These are phyloP conservation scores for Brachyptera putata DNA, from an alignment of 2,888 invertebrate species.

Conservation along the genomic window DNA sequence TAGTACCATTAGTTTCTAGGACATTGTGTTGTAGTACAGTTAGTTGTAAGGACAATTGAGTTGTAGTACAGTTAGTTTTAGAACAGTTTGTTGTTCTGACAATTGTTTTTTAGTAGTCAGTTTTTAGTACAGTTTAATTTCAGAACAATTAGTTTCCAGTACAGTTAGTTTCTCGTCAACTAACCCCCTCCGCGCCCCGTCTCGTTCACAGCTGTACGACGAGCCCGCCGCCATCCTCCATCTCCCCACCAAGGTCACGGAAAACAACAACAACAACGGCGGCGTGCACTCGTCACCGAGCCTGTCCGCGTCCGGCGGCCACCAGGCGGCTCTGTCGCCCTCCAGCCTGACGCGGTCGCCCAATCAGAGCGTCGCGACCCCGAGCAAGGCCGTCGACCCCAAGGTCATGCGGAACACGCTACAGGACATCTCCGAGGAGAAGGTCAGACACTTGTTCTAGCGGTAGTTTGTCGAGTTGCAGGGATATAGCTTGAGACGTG, in stretches of 20 bases:
- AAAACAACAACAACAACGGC: background rate
- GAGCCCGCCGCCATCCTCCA: slow-evolving; percentile 42
- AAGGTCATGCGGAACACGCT: background rate
- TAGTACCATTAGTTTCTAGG: no score
- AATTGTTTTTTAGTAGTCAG: no score
- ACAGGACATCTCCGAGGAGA: slow-evolving; percentile 10
- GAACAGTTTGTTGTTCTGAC: no score
- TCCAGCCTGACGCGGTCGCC: background rate
- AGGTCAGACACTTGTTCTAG: no score
- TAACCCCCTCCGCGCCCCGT: background rate
- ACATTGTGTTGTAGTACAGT: no score
- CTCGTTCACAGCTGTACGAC: slow-evolving; percentile 43
- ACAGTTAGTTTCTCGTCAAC: background rate
- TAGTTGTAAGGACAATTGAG: no score
- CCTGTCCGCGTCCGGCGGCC: background rate
- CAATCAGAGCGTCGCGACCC: background rate
- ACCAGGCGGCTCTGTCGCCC: background rate
- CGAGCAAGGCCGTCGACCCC: no score
- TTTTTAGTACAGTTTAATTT: no score
- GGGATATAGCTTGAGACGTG: no score
- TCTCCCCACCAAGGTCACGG: background rate
- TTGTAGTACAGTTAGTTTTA: no score
- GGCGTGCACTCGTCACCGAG: background rate
- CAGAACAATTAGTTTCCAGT: no score
- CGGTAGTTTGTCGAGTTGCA: no score